phyloP scores from a whole-genome alignment of 2,113 vertebrate genomes.

The Solea solea region DNA sequence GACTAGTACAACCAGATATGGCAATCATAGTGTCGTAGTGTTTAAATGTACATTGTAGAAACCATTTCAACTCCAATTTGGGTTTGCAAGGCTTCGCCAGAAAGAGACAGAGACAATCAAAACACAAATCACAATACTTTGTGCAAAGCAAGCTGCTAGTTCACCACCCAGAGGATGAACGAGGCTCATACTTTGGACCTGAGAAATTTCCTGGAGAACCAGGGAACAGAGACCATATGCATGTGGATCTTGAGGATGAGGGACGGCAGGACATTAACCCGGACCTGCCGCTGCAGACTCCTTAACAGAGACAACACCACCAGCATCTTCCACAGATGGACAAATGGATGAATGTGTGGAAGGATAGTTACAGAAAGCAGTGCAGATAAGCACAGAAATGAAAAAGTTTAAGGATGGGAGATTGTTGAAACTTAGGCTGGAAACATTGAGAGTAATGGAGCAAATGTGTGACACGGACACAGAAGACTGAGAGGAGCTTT shows the following conservation, averaged over 20 bases:
- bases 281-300: slow-evolving; percentile 88
- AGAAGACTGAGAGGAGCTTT: not conserved
- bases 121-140: not conserved
- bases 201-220: slow-evolving; percentile 56
- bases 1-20: no score
- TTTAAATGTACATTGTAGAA: not conserved
- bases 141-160: slow-evolving; percentile 16
- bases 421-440: not conserved
- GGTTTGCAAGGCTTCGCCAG: not conserved
- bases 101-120: not conserved
- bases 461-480: not conserved
- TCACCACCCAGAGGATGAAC: slow-evolving; percentile 4
- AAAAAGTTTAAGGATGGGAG: not conserved
- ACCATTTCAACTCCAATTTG: not conserved
- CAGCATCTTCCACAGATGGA: slow-evolving; percentile 82
- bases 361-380: slow-evolving; percentile 9
- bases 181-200: slow-evolving; percentile 69
- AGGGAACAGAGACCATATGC: slow-evolving; percentile 69
- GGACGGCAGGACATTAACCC: slow-evolving; percentile 84
- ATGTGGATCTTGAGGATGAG: slow-evolving; percentile 84
- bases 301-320: slow-evolving; percentile 87
- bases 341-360: slow-evolving; percentile 22
- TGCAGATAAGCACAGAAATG: slow-evolving; percentile 18
- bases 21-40: no score
- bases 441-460: not conserved